Percentiles rank a stretch among this genome's conserved stretches.
phyloP scores from a whole-genome alignment of 2,888 invertebrate genomes.

The Heliconius ethilla region DNA sequence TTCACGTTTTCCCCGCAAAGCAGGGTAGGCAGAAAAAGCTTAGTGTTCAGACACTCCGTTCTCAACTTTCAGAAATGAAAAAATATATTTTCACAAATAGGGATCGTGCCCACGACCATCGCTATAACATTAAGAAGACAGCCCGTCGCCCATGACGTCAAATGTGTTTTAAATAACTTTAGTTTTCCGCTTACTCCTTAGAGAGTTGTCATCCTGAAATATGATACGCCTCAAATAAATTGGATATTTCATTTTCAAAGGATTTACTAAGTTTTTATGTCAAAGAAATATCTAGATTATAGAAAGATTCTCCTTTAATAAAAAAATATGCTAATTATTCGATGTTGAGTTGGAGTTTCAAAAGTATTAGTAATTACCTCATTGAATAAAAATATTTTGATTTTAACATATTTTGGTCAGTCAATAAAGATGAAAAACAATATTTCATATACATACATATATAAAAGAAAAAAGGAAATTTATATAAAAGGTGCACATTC shows the following conservation, averaged over 20 bases:
- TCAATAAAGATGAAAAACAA: background rate
- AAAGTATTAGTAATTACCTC: too few relatives aligned
- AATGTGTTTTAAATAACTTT: background rate
- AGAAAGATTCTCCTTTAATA: background rate
- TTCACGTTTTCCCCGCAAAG: background rate
- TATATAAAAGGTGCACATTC: background rate
- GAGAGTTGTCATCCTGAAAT: conserved; percentile 6
- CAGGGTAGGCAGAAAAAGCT: too few relatives aligned
- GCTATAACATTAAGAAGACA: background rate
- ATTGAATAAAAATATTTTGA: too few relatives aligned
- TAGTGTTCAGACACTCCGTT: too few relatives aligned
- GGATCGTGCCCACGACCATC: background rate
- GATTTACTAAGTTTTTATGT: background rate
- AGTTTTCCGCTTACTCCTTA: background rate
- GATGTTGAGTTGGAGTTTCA: too few relatives aligned
- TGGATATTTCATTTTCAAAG: conserved; percentile 3
- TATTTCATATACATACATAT: background rate
- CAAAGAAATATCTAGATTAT: background rate
- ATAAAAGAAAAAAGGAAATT: background rate
- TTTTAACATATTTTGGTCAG: background rate
- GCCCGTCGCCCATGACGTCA: background rate
- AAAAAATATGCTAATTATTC: background rate
- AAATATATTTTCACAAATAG: background rate
- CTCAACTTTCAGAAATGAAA: background rate
- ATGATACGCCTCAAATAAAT: conserved; percentile 1